Evolutionary conservation across 2,113 vertebrate species (phyloP).

Genomic region (Tachysurus vachellii): DNA sequence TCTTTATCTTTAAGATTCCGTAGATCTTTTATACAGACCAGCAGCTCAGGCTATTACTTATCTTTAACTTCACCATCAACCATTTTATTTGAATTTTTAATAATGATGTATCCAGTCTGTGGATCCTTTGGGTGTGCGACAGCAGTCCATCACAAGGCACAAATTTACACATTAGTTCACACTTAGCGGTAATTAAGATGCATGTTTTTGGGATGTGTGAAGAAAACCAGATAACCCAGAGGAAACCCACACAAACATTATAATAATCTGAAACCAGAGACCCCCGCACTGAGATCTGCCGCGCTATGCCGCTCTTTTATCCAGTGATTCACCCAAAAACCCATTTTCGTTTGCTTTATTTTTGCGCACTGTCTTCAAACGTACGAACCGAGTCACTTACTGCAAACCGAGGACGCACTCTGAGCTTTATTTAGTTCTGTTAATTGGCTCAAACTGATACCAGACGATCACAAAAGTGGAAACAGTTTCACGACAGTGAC

Average conservation of each 20-base stretch:
- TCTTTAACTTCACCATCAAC: background rate
- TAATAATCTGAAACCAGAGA: background rate
- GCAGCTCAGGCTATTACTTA: background rate
- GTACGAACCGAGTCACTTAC: background rate
- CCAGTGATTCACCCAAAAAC: background rate
- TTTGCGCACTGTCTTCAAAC: background rate
- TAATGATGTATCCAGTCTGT: background rate
- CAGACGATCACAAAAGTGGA: background rate
- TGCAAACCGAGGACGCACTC: background rate
- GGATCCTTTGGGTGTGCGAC: background rate
- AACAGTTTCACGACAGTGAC: background rate
- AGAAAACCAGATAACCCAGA: background rate
- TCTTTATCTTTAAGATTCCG: background rate
- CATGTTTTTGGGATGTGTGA: background rate
- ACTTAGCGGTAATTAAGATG: background rate
- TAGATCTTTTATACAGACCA: background rate
- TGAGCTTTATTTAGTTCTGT: background rate
- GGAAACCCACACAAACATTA: background rate
- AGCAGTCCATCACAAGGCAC: background rate
- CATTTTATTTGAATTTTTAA: background rate
- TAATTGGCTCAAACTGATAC: background rate
- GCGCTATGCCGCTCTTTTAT: background rate
- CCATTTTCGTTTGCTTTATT: background rate
- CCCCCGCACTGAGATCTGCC: background rate
- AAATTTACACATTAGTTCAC: background rate